phyloP scores from a whole-genome alignment of 1,140 invertebrate genomes.

The Matsumurasca onukii region DNA sequence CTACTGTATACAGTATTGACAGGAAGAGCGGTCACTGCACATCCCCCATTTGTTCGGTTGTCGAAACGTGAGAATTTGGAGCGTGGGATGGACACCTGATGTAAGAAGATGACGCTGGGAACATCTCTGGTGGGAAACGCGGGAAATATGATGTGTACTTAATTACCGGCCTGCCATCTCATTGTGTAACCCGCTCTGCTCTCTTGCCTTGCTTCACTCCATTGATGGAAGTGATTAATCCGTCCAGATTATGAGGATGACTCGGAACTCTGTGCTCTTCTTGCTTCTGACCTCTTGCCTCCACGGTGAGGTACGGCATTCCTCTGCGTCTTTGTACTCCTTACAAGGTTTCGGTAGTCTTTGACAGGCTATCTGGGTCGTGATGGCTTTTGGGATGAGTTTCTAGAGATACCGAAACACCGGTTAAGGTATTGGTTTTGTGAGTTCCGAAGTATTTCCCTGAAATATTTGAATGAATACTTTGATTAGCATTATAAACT shows the following conservation, averaged over 20 bases:
- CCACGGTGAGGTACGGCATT: no score
- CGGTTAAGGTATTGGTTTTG: no score
- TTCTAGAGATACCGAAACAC: no score
- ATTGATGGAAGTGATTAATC: background rate
- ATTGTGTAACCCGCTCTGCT: conserved; percentile 2
- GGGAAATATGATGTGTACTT: conserved; percentile 20
- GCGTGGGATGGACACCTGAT: conserved; percentile 9
- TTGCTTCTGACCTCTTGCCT: background rate
- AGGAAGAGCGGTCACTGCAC: background rate
- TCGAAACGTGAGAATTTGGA: conserved; percentile 17
- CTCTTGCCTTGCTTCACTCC: background rate
- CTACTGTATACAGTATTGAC: background rate
- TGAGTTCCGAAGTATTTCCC: no score
- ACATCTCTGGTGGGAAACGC: conserved; percentile 18
- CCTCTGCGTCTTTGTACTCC: no score
- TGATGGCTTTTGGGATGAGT: no score
- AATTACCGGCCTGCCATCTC: background rate
- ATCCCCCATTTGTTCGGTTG: conserved; percentile 18
- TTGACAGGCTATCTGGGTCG: no score
- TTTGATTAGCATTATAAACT: no score
- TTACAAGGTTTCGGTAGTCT: no score
- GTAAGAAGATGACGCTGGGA: conserved; percentile 24
- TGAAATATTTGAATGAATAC: no score
- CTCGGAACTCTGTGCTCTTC: conserved; percentile 14
- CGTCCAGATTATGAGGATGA: conserved; percentile 14